Evolutionary conservation across 30 jellyfish, hydroid and myxozoan species (phyloP).

Genomic region (Hydractinia symbiolongicarpus): DNA sequence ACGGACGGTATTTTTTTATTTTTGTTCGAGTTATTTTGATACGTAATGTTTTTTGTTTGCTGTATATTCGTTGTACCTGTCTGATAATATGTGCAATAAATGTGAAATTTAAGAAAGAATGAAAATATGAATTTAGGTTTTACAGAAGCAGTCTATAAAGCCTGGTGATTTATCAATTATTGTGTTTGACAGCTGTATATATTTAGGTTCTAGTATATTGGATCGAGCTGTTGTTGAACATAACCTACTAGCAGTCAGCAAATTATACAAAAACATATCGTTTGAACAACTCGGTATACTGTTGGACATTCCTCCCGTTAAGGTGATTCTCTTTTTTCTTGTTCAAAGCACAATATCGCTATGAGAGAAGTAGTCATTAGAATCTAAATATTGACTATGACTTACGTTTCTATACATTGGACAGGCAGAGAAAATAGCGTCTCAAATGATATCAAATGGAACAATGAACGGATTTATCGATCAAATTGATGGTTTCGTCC

Average conservation of each 20-base stretch:
- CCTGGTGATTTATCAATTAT: too few species aligned
- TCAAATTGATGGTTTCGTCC: slow-evolving; percentile 77
- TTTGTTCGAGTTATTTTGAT: neutral
- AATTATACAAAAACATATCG: slow-evolving; percentile 67
- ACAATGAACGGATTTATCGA: slow-evolving; percentile 76
- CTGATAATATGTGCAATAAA: too few species aligned
- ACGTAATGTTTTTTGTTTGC: neutral
- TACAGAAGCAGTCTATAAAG: too few species aligned
- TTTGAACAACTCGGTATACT: slow-evolving; percentile 70
- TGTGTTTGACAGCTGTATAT: too few species aligned
- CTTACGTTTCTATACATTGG: neutral
- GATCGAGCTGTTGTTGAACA: slow-evolving; percentile 92
- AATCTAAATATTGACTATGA: neutral
- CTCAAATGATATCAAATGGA: slow-evolving; percentile 69
- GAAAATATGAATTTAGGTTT: too few species aligned
- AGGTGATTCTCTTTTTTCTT: slow-evolving; percentile 26
- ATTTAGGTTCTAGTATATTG: slow-evolving; percentile 63
- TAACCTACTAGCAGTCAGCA: slow-evolving; percentile 70
- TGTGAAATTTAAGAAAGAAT: too few species aligned
- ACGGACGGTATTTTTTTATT: slow-evolving; percentile 46
- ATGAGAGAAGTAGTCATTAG: neutral
- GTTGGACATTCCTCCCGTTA: slow-evolving; percentile 56
- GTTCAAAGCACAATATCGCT: neutral
- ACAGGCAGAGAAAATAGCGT: slow-evolving; percentile 77
- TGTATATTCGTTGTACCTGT: too few species aligned